Evolutionary conservation across 2,113 vertebrate genomes (phyloP).

Genomic region (Tiliqua scincoides): DNA sequence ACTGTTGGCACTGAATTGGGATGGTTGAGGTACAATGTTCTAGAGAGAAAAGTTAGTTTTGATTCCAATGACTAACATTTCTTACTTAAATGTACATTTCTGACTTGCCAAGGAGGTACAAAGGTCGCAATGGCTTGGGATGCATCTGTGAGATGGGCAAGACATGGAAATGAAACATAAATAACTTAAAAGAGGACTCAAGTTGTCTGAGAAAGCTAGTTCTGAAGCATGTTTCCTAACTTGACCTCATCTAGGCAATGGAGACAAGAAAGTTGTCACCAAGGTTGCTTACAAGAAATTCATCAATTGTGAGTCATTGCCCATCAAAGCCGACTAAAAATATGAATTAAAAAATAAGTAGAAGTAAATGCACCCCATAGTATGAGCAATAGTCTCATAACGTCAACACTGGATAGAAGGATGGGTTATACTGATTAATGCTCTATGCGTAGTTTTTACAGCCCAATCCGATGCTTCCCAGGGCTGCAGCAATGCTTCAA

Average conservation of each 20-base stretch:
- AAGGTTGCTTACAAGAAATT: constrained; percentile 59
- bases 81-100: too few relatives aligned
- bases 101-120: too few relatives aligned
- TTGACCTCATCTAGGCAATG: constrained; percentile 40
- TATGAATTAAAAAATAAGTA: constrained; percentile 56
- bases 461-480: too few relatives aligned
- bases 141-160: not conserved
- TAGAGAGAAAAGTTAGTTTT: not conserved
- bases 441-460: not conserved
- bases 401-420: constrained; percentile 64
- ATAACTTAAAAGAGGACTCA: not conserved
- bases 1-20: not conserved
- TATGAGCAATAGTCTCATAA: constrained; percentile 53
- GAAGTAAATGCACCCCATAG: constrained; percentile 51
- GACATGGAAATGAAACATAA: not conserved
- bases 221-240: not conserved
- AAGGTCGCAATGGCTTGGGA: not conserved
- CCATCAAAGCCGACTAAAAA: constrained; percentile 43
- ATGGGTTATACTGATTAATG: constrained; percentile 56
- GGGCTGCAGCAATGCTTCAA: too few relatives aligned
- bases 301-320: constrained; percentile 37
- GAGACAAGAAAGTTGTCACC: constrained; percentile 55
- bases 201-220: not conserved
- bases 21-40: not conserved
- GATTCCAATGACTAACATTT: not conserved